These are phyloP conservation scores for Enchytraeus crypticus DNA, from an alignment of 2,888 invertebrate genomes.

Conservation along the genomic window DNA sequence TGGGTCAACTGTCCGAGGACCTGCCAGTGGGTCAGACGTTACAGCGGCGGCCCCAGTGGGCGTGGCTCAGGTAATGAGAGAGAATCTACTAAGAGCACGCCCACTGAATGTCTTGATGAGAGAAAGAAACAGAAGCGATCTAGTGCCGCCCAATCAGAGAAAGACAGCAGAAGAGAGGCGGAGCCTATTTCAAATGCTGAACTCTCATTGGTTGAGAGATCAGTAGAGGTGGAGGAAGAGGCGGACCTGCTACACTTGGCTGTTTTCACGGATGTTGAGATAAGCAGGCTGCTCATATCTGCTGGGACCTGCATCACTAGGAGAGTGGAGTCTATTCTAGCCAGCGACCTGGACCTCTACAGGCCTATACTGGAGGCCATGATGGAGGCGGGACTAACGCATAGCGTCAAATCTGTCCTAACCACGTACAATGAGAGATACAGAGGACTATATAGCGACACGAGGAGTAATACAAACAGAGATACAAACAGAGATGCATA, in stretches of 20 bases:
- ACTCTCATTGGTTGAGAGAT: no score
- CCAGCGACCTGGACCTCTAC: not conserved
- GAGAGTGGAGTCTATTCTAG: not conserved
- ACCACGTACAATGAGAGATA: not conserved
- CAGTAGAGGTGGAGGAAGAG: not conserved
- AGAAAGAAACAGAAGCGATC: no score
- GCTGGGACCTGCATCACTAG: not conserved
- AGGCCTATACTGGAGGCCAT: no score
- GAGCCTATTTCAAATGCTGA: no score
- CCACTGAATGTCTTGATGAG: no score
- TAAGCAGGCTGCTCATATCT: not conserved
- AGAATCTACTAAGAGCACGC: no score
- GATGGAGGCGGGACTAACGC: not conserved
- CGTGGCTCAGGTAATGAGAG: no score
- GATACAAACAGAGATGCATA: not conserved
- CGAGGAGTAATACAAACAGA: no score
- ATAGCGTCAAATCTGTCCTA: not conserved
- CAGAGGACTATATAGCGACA: no score
- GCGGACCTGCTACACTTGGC: not conserved
- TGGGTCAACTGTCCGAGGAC: no score
- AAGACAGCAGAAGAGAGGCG: no score
- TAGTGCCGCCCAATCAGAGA: not conserved
- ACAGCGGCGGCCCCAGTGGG: not conserved
- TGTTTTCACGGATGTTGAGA: constrained; percentile 3
- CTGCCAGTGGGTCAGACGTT: no score